Conservation (phyloP, 2,797 vertebrate genomes). For the Artibeus lituratus region DNA sequence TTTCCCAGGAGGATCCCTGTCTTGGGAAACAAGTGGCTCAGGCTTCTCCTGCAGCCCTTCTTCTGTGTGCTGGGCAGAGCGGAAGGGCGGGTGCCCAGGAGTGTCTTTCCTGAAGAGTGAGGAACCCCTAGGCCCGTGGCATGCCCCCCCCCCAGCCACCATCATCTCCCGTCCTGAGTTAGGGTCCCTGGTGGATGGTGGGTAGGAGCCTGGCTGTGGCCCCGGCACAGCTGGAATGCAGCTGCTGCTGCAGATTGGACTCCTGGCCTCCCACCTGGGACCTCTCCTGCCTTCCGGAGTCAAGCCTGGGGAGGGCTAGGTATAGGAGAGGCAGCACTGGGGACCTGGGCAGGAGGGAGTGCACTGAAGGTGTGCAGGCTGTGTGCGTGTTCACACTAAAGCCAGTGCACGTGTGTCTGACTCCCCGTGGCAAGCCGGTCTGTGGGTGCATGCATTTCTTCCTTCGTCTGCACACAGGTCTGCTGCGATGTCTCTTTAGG, state of each 20-base stretch:
- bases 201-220: neutral
- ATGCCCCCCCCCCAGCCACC: neutral
- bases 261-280: neutral
- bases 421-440: neutral
- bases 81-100: neutral
- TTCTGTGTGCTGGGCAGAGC: neutral
- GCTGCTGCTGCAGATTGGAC: neutral
- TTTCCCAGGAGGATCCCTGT: neutral
- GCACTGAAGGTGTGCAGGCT: neutral
- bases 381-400: neutral
- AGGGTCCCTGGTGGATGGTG: neutral
- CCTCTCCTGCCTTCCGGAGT: neutral
- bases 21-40: neutral
- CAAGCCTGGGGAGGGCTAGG: neutral
- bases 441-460: neutral
- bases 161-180: neutral
- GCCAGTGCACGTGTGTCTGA: neutral
- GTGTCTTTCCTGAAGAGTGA: neutral
- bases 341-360: neutral
- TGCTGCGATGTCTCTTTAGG: neutral
- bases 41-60: neutral
- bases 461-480: neutral
- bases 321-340: neutral
- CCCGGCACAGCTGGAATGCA: conserved; percentile 29
- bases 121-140: neutral